These are phyloP conservation scores for Amphipyra tragopoginis DNA, from an alignment of 2,888 invertebrate species.

Conservation along the genomic window DNA sequence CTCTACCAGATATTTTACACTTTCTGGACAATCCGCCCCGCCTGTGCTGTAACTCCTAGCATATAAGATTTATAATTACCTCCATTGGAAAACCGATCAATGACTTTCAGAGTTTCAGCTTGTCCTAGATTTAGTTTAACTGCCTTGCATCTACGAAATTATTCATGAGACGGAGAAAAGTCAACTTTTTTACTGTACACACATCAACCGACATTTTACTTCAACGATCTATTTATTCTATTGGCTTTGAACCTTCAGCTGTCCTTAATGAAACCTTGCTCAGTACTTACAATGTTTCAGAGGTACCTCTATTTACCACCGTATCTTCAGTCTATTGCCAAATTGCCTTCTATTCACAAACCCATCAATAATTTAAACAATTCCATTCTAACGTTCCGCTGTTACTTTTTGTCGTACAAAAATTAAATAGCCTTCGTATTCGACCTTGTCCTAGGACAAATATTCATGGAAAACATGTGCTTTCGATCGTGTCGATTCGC, in stretches of 20 bases:
- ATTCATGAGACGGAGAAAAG: too few relatives aligned
- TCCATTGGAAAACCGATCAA: too few relatives aligned
- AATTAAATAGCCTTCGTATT: slow-evolving; percentile 5
- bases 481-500: slow-evolving; percentile 1
- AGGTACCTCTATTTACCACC: neutral
- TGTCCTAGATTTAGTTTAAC: too few relatives aligned
- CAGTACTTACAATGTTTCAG: neutral
- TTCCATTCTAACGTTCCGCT: neutral
- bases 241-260: slow-evolving; percentile 6
- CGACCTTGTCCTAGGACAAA: slow-evolving; percentile 5
- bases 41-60: too few relatives aligned
- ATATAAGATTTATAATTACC: too few relatives aligned
- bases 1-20: too few relatives aligned
- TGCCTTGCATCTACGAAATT: too few relatives aligned
- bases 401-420: slow-evolving; percentile 2
- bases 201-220: too few relatives aligned
- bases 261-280: slow-evolving; percentile 3
- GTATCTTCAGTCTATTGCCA: slow-evolving; percentile 14
- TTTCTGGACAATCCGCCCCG: too few relatives aligned
- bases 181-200: too few relatives aligned
- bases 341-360: neutral
- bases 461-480: slow-evolving; percentile 2
- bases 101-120: too few relatives aligned
- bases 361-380: neutral
- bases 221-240: neutral